phyloP scores from a whole-genome alignment of 2,113 vertebrate genomes.

The Lepus europaeus region DNA sequence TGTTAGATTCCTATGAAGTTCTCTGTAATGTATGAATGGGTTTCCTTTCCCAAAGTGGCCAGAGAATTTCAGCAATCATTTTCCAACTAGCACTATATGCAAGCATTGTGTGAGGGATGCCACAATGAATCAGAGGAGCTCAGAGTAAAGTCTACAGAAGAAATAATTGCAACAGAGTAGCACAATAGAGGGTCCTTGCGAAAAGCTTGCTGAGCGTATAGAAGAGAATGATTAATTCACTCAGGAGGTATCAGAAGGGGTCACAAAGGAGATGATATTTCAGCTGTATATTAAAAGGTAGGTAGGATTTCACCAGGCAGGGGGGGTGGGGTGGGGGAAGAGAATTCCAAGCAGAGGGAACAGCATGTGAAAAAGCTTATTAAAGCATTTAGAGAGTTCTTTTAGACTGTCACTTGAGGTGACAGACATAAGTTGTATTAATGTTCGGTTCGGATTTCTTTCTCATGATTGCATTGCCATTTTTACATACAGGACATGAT shows the following conservation, averaged over 20 bases:
- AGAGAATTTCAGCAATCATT: slow-evolving; percentile 55
- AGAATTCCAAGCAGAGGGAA: slow-evolving; percentile 68
- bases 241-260: slow-evolving; percentile 53
- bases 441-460: slow-evolving; percentile 63
- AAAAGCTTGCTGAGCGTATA: slow-evolving; percentile 21
- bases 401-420: slow-evolving; percentile 50
- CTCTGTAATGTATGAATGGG: slow-evolving; percentile 49
- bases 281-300: slow-evolving; percentile 60
- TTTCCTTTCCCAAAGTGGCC: slow-evolving; percentile 44
- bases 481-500: slow-evolving; percentile 69
- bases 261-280: slow-evolving; percentile 70
- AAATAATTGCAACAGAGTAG: slow-evolving; percentile 29
- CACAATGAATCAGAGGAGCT: slow-evolving; percentile 62
- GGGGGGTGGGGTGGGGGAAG: slow-evolving; percentile 5
- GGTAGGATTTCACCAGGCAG: slow-evolving; percentile 69
- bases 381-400: slow-evolving; percentile 26
- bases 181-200: slow-evolving; percentile 43
- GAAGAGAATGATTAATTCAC: slow-evolving; percentile 53
- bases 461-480: slow-evolving; percentile 64
- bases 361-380: slow-evolving; percentile 59
- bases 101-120: slow-evolving; percentile 15
- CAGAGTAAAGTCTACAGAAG: slow-evolving; percentile 45
- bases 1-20: slow-evolving; percentile 51
- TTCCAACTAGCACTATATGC: background rate
- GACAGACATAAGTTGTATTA: slow-evolving; percentile 57